phyloP scores from a whole-genome alignment of 2,888 invertebrate genomes.

The Synanthedon tipuliformis region DNA sequence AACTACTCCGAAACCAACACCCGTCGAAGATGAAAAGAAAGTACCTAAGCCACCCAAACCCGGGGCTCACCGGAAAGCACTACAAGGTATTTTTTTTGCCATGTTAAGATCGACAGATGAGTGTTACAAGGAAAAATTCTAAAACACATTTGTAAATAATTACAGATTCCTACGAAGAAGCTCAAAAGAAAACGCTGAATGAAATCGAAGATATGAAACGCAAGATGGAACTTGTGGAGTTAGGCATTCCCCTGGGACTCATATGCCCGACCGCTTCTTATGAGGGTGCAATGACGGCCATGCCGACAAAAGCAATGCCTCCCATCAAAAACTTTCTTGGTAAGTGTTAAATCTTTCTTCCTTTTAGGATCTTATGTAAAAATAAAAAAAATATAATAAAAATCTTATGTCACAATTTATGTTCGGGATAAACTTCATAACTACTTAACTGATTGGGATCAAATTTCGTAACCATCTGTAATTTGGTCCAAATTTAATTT shows the following conservation, averaged over 20 bases:
- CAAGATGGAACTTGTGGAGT: constrained; percentile 57
- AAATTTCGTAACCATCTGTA: too few species aligned
- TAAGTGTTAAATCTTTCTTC: constrained; percentile 19
- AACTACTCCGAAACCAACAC: constrained; percentile 27
- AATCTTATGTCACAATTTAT: too few species aligned
- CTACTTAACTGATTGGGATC: too few species aligned
- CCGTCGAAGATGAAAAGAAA: constrained; percentile 35
- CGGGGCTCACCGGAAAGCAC: constrained; percentile 26
- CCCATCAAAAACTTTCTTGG: constrained; percentile 59
- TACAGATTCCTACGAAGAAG: constrained; percentile 33
- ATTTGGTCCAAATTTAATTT: too few species aligned
- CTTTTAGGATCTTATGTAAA: not conserved
- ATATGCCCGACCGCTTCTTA: constrained; percentile 50
- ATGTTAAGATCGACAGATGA: too few species aligned
- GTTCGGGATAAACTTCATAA: too few species aligned
- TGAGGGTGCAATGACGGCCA: constrained; percentile 26
- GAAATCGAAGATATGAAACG: constrained; percentile 64
- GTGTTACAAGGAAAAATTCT: too few species aligned
- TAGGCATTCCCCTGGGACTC: constrained; percentile 58
- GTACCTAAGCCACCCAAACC: constrained; percentile 53
- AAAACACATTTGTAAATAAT: too few species aligned
- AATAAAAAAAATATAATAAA: too few species aligned
- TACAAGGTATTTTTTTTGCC: constrained; percentile 17
- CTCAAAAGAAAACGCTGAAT: constrained; percentile 41
- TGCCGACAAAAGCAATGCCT: constrained; percentile 65